Evolutionary conservation across 2,888 invertebrate species (phyloP).

Genomic region (Serrognathus titanus): DNA sequence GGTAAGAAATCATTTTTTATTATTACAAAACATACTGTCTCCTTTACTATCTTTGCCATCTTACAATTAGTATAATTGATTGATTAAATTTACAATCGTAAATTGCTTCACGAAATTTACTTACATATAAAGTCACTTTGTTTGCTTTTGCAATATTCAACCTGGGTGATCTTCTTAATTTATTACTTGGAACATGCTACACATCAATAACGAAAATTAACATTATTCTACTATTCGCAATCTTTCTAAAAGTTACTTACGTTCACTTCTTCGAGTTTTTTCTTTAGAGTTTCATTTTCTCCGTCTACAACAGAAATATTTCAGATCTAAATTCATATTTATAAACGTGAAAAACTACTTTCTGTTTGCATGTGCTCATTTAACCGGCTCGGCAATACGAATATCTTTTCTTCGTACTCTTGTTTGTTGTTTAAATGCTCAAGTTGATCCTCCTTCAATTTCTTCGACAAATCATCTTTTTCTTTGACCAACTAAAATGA

Average conservation of each 20-base stretch:
- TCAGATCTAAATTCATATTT: background rate
- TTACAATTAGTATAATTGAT: too few species aligned
- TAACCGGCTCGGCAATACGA: slow-evolving; percentile 33
- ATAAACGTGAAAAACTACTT: slow-evolving; percentile 22
- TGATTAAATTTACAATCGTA: too few species aligned
- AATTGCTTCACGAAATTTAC: too few species aligned
- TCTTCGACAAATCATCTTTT: slow-evolving; percentile 23
- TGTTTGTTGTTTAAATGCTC: slow-evolving; percentile 34
- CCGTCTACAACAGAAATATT: slow-evolving; percentile 22
- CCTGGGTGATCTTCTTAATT: too few species aligned
- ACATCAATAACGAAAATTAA: too few species aligned
- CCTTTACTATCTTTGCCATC: too few species aligned
- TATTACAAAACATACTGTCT: too few species aligned
- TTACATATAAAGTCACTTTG: too few species aligned
- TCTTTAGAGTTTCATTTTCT: slow-evolving; percentile 25
- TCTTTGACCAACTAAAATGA: slow-evolving; percentile 20
- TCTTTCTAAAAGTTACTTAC: background rate
- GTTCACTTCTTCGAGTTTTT: slow-evolving; percentile 6
- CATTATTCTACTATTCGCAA: too few species aligned
- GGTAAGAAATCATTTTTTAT: too few species aligned
- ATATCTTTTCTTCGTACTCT: slow-evolving; percentile 43
- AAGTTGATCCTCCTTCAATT: slow-evolving; percentile 28
- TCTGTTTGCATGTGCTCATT: slow-evolving; percentile 28
- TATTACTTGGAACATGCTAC: too few species aligned
- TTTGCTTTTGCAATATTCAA: too few species aligned